These are phyloP conservation scores for Papilio polyxenes DNA, from an alignment of 1,140 invertebrate genomes.

Conservation along the genomic window DNA sequence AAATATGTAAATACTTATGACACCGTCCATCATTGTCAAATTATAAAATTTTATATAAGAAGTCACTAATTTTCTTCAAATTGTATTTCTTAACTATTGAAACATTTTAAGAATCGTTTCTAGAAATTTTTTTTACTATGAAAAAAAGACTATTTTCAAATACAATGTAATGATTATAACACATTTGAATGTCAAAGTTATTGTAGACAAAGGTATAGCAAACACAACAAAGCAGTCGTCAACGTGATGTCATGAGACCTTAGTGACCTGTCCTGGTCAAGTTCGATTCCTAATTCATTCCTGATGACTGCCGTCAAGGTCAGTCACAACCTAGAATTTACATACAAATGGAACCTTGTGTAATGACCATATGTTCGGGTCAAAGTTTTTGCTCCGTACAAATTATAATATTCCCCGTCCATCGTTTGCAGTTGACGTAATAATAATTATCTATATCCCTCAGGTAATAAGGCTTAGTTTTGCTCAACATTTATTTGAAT, in stretches of 20 bases:
- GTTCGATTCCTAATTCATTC: conserved; percentile 70
- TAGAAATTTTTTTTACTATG: too few relatives aligned
- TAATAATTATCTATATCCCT: neutral
- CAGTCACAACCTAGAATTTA: conserved; percentile 60
- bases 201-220: conserved; percentile 40
- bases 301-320: conserved; percentile 60
- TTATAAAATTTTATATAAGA: too few relatives aligned
- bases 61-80: too few relatives aligned
- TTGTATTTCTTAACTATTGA: too few relatives aligned
- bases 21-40: too few relatives aligned
- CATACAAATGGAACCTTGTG: conserved; percentile 62
- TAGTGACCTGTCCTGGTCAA: conserved; percentile 66
- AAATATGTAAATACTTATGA: too few relatives aligned
- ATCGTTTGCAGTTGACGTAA: conserved; percentile 10
- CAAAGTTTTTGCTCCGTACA: conserved; percentile 34
- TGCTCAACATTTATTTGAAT: neutral
- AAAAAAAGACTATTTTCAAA: too few relatives aligned
- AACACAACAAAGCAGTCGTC: conserved; percentile 48
- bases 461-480: neutral
- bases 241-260: conserved; percentile 58
- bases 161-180: neutral
- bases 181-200: neutral
- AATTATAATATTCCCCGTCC: conserved; percentile 32
- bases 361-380: conserved; percentile 50
- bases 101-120: too few relatives aligned